These are phyloP conservation scores for Montipora sp. DNA, from an alignment of 64 coral and sea anemone species.

Conservation along the genomic window DNA sequence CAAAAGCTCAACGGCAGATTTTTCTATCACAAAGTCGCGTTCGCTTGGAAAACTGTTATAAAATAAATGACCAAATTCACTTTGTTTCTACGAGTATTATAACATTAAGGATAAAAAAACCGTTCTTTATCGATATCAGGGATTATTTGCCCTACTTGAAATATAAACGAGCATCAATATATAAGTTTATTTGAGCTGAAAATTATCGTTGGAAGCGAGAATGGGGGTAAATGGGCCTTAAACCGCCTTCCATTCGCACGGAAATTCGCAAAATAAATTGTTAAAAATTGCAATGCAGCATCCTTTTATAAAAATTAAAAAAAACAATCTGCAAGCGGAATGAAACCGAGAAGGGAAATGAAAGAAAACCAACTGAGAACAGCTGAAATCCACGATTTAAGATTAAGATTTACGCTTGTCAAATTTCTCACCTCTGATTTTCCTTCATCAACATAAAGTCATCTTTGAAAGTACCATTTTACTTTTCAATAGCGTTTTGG, in stretches of 20 bases:
- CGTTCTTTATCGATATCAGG: no score
- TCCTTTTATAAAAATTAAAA: no score
- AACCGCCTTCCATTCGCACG: no score
- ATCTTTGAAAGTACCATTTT: no score
- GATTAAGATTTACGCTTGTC: not conserved
- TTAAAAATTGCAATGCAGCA: no score
- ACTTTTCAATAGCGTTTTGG: no score
- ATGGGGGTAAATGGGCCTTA: no score
- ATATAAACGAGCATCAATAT: slow-evolving; percentile 17
- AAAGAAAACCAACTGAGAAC: not conserved
- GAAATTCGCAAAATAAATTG: no score
- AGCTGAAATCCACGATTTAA: not conserved
- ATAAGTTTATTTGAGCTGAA: not conserved
- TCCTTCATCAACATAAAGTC: no score
- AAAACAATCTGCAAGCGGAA: not conserved
- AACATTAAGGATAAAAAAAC: no score
- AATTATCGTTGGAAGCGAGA: no score
- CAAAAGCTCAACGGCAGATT: slow-evolving; percentile 29
- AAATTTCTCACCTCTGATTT: not conserved
- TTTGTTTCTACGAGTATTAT: not conserved
- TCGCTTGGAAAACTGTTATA: not conserved
- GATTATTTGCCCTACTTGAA: not conserved
- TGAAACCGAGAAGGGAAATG: not conserved
- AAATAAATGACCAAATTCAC: not conserved
- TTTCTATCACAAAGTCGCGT: not conserved